phyloP scores from a whole-genome alignment of 2,113 vertebrate genomes.

The Apodemus sylvaticus region DNA sequence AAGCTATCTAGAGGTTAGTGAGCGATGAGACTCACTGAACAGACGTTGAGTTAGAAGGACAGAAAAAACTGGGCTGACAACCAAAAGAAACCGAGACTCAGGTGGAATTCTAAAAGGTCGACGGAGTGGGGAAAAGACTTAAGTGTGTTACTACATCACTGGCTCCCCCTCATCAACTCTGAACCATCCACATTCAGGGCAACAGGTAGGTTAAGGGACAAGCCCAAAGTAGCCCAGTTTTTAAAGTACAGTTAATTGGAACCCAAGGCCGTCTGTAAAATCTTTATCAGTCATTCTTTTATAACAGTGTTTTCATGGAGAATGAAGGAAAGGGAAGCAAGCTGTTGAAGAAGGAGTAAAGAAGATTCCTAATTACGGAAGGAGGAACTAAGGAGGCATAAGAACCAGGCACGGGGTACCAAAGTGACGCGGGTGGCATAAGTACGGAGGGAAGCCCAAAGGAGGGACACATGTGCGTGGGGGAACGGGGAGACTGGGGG shows the following conservation, averaged over 20 bases:
- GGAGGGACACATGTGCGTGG: neutral
- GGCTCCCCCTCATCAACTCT: neutral
- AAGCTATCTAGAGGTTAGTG: neutral
- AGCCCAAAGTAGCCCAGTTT: neutral
- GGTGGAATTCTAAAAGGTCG: neutral
- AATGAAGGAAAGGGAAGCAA: neutral
- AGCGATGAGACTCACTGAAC: neutral
- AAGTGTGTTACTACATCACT: neutral
- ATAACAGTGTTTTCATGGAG: neutral
- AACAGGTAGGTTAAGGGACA: neutral
- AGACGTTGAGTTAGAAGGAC: neutral
- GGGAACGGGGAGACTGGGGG: neutral
- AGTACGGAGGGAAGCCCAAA: neutral
- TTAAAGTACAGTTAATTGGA: neutral
- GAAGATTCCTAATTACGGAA: neutral
- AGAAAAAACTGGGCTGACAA: neutral
- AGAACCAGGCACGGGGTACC: neutral
- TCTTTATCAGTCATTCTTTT: neutral
- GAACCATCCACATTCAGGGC: neutral
- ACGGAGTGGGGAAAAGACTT: neutral
- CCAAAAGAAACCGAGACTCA: neutral
- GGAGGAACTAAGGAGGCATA: conserved; percentile 28
- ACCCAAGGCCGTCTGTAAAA: neutral
- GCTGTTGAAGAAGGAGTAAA: neutral
- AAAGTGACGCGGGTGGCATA: neutral